These are phyloP conservation scores for Mastigias papua DNA, from an alignment of 30 jellyfish, hydroid and myxozoan species.

Conservation along the genomic window DNA sequence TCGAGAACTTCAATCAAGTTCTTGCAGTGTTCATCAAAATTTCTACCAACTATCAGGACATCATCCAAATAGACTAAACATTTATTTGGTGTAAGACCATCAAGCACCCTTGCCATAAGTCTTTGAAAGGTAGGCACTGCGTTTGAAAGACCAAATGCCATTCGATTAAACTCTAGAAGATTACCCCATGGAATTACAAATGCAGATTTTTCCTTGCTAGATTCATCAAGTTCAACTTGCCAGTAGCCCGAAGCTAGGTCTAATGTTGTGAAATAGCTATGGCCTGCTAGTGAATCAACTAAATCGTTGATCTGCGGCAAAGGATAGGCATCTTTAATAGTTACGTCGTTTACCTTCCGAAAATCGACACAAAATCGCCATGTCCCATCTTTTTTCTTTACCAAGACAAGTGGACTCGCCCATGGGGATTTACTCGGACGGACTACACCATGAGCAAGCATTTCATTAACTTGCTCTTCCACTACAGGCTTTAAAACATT, in stretches of 20 bases:
- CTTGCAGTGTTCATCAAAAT: too few species aligned
- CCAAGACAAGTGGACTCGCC: constrained; percentile 68
- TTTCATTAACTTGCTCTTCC: constrained; percentile 12
- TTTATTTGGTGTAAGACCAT: too few species aligned
- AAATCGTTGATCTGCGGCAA: constrained; percentile 26
- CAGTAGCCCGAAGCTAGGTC: constrained; percentile 3
- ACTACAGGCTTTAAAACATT: neutral
- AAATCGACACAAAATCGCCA: constrained; percentile 43
- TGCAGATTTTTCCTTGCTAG: too few species aligned
- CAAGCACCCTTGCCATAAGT: too few species aligned
- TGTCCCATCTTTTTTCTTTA: constrained; percentile 46
- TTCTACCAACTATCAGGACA: too few species aligned
- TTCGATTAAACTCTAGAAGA: too few species aligned
- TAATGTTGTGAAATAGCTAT: constrained; percentile 6
- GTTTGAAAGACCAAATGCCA: too few species aligned
- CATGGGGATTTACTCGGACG: constrained; percentile 52
- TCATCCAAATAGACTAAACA: too few species aligned
- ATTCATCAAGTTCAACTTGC: too few species aligned
- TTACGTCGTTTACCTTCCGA: constrained; percentile 37
- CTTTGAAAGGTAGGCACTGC: too few species aligned
- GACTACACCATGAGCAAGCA: constrained; percentile 37
- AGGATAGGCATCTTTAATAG: constrained; percentile 48
- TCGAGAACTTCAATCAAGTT: too few species aligned
- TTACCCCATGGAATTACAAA: too few species aligned
- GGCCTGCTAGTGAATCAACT: constrained; percentile 1